Evolutionary conservation across 2,113 vertebrate species (phyloP).

Genomic region (Riparia riparia): DNA sequence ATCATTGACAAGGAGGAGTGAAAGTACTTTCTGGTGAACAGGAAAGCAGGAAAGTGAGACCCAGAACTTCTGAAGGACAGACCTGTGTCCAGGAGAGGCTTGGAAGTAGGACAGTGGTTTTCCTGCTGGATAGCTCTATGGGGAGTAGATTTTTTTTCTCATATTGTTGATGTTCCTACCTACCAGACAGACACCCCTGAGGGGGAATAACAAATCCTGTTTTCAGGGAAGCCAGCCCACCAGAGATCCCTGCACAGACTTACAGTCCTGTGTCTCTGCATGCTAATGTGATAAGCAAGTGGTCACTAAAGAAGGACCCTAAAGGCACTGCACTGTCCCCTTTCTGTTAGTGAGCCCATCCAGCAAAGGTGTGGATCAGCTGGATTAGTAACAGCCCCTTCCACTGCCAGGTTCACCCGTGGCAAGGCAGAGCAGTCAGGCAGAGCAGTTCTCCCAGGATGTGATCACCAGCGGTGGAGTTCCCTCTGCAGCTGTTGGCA

Average conservation of each 20-base stretch:
- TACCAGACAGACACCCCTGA: background rate
- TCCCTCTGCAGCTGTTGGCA: background rate
- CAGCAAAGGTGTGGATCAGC: background rate
- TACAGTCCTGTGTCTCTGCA: background rate
- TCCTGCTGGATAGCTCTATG: background rate
- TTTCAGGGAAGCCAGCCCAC: background rate
- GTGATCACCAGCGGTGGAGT: accelerated
- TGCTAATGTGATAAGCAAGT: background rate
- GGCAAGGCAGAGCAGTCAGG: background rate
- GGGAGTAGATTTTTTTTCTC: background rate
- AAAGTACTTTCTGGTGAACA: background rate
- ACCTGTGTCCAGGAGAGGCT: background rate
- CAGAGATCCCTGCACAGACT: background rate
- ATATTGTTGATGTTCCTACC: background rate
- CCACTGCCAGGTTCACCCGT: background rate
- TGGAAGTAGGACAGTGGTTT: background rate
- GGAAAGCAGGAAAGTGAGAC: background rate
- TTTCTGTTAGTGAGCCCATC: background rate
- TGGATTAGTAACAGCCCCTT: background rate
- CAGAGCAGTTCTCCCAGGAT: background rate
- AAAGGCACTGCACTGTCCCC: background rate
- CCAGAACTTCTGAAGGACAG: background rate
- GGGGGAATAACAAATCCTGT: background rate
- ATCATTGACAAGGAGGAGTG: background rate
- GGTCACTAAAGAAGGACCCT: background rate